A percentile compares a stretch with the other conserved stretches of the same genome.
Conservation (phyloP, 2,113 vertebrate genomes). For the Pholis gunnellus region DNA sequence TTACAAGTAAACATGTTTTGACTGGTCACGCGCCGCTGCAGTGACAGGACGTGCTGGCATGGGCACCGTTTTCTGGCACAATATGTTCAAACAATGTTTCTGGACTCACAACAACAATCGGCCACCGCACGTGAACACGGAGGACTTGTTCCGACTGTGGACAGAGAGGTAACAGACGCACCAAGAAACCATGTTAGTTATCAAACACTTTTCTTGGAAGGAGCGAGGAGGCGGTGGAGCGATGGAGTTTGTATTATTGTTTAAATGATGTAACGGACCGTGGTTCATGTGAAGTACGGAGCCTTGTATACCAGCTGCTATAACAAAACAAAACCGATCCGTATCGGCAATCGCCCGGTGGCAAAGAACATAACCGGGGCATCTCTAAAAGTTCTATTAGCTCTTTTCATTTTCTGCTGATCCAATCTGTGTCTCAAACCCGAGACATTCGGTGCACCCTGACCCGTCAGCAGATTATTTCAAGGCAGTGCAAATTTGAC, state of each 20-base stretch:
- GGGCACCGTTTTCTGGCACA: conserved; percentile 19
- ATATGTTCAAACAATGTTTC: conserved; percentile 43
- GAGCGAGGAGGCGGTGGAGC: not conserved
- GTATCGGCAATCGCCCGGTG: not conserved
- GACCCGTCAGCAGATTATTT: not conserved
- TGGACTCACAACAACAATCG: conserved; percentile 30
- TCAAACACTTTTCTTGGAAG: conserved; percentile 2
- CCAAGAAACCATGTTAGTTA: not conserved
- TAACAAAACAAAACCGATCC: not conserved
- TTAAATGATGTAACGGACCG: not conserved
- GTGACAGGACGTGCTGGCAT: conserved; percentile 33
- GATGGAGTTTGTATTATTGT: not conserved
- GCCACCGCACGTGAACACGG: not conserved
- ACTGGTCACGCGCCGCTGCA: conserved; percentile 46
- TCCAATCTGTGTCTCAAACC: too few relatives aligned
- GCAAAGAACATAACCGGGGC: too few relatives aligned
- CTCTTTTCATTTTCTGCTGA: not conserved
- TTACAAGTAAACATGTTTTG: conserved; percentile 60
- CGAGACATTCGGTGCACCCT: not conserved
- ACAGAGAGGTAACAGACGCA: not conserved
- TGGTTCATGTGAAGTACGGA: not conserved
- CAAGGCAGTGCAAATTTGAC: not conserved
- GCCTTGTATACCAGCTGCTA: not conserved
- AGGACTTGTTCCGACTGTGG: not conserved
- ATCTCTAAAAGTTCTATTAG: too few relatives aligned